phyloP scores from a whole-genome alignment of 2,797 vertebrate genomes.

The Syngnathus acus region DNA sequence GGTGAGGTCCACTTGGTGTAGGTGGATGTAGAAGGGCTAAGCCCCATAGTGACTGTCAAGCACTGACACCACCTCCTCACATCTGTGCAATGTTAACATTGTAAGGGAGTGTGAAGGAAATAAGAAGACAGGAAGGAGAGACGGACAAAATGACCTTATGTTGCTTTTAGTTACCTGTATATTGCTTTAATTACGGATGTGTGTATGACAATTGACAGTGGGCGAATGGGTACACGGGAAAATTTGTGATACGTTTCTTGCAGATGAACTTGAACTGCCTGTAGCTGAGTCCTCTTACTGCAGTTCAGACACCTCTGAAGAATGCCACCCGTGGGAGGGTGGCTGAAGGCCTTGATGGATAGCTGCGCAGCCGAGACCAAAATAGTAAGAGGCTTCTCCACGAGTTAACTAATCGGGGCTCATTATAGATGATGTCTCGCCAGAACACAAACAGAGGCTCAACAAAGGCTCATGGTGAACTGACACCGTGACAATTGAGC shows the following conservation, averaged over 20 bases:
- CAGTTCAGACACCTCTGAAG: constrained; percentile 50
- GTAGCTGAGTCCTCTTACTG: constrained; percentile 33
- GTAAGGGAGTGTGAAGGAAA: constrained; percentile 15
- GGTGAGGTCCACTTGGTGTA: constrained; percentile 47
- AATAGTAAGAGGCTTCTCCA: constrained; percentile 68
- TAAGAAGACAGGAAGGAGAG: constrained; percentile 12
- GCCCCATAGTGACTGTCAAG: constrained; percentile 18
- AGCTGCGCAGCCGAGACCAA: constrained; percentile 35
- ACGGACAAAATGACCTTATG: constrained; percentile 13
- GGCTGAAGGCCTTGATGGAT: constrained; percentile 25
- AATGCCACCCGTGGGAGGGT: constrained; percentile 46
- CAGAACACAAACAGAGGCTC: constrained; percentile 71
- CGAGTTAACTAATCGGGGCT: constrained; percentile 71
- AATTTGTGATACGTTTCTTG: background rate
- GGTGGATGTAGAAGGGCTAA: constrained; percentile 38
- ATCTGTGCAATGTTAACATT: constrained; percentile 49
- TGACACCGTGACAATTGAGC: constrained; percentile 56
- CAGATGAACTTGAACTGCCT: constrained; percentile 29
- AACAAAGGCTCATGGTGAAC: constrained; percentile 46
- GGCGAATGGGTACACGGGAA: background rate
- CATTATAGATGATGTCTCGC: constrained; percentile 73
- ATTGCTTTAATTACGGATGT: constrained; percentile 1
- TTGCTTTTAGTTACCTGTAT: background rate
- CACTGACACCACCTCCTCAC: constrained; percentile 33
- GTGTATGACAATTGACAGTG: background rate